phyloP scores from a whole-genome alignment of 2,113 vertebrate genomes.

The Abramis brama region DNA sequence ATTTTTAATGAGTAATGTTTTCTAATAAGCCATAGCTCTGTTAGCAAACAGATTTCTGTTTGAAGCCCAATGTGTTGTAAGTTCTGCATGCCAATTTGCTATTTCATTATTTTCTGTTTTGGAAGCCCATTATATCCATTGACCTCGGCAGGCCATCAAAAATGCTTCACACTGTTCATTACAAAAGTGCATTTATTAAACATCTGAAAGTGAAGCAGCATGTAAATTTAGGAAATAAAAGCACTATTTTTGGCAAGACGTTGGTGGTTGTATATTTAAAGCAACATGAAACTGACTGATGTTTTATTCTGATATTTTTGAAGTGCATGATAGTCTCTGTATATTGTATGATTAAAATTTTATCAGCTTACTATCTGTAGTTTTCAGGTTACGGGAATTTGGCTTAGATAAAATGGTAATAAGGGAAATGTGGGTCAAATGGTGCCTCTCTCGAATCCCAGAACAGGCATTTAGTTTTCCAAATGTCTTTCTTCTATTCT shows the following conservation, averaged over 20 bases:
- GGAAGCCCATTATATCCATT: neutral
- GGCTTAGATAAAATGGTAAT: neutral
- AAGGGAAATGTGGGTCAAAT: neutral
- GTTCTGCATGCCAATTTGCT: conserved; percentile 20
- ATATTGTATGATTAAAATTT: neutral
- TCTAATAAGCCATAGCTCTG: conserved; percentile 9
- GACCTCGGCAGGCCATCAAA: conserved; percentile 10
- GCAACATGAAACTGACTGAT: neutral
- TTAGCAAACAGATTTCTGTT: conserved; percentile 11
- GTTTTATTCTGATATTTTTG: neutral
- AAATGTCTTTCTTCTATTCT: conserved; percentile 46
- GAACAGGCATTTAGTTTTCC: conserved; percentile 24
- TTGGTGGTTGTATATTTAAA: neutral
- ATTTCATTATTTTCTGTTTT: conserved; percentile 25
- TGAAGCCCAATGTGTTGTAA: neutral
- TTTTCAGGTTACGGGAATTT: neutral
- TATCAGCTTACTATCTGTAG: neutral
- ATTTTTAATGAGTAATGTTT: conserved; percentile 6
- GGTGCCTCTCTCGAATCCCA: neutral
- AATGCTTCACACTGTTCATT: conserved; percentile 1
- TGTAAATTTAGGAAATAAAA: neutral
- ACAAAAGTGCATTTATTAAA: conserved; percentile 28
- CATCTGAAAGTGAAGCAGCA: neutral
- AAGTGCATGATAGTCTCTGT: neutral
- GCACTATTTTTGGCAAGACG: neutral